Base-by-base conservation (phyloP, 2,888 invertebrate genomes). In the Amphipyra berbera region DNA sequence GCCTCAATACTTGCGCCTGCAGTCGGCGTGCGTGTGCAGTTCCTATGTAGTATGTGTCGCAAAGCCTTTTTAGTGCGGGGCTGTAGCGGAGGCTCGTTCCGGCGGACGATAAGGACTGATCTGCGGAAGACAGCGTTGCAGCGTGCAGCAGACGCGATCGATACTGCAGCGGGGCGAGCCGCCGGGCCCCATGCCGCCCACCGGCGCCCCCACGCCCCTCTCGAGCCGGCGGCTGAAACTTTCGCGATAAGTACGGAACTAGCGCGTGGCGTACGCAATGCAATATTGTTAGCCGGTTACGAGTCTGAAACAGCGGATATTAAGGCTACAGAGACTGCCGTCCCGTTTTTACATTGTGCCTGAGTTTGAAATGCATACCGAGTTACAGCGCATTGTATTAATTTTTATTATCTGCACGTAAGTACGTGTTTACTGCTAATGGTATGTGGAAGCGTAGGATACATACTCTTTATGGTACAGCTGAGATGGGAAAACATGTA, bases 281-380 rank as follows among this genome's bases (percentile, higher is more conserved):
- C 94, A 94, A 95, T 94, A 95, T 94, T 94, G 94, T 94, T 94
- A 93, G 92, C 92, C 89, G 90, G 92, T 92, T 93, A 91, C 91
- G 92, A 93, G 93, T 88, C 90, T 93, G 90, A 89, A 93, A 93
- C 93, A 90, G 90, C 93, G 93, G 94, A 93, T 93, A 94, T 94
- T 93, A 94, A 93, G 92, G 91, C 92, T 90, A 90, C 90, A 90
- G 87, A 84, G 86, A 89, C 88, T 82, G 84, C 81, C 85, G 87
- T 85, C 78, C 89, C 88, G 88, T 93, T 93, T 93, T 92, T 92
- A 91, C 90, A 90, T 88, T 92, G 89, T 88, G 87, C 84, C 78
- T 76, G 87, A 88, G 89, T 90, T 90, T 87, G 81, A 90, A 90
- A 91, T 91, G 88, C 90, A 90, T 86, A 85, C 85, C 78, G 84